Evolutionary conservation across 1,140 invertebrate species (phyloP).

Genomic region (silkworm (Bombyx mori)): ASM3026992v2 NC_085125.1:3048501-3049000

Average conservation of each 20-base stretch:
- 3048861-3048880: too few relatives aligned
- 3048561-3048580: slow-evolving; percentile 39
- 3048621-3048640: too few relatives aligned
- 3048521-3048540: slow-evolving; percentile 19
- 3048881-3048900: background rate
- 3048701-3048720: slow-evolving; percentile 4
- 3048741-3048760: background rate
- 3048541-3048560: slow-evolving; percentile 40
- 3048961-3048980: too few relatives aligned
- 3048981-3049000: too few relatives aligned
- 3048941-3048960: too few relatives aligned
- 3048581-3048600: slow-evolving; percentile 8
- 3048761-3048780: slow-evolving; percentile 1
- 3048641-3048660: too few relatives aligned
- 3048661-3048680: background rate
- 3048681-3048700: slow-evolving; percentile 4
- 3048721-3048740: slow-evolving; percentile 2
- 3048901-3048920: background rate
- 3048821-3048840: background rate
- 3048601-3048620: slow-evolving; percentile 5
- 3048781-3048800: background rate
- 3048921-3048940: background rate
- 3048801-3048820: background rate
- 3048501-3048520: slow-evolving; percentile 18
- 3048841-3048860: too few relatives aligned